Base-by-base conservation (phyloP, 1,140 invertebrate species). In the Drosophila elegans region DNA sequence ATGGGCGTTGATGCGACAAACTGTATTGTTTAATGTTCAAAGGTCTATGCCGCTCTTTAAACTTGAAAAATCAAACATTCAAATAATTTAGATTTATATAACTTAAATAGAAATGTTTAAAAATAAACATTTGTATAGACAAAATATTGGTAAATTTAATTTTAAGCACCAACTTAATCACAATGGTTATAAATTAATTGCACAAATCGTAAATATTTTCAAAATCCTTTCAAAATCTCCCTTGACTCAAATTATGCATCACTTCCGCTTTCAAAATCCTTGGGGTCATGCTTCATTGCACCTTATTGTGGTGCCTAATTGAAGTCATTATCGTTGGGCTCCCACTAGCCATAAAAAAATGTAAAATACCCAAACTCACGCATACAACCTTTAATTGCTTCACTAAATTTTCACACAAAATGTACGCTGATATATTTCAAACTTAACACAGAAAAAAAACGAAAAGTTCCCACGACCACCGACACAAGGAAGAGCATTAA, bases 401-500 rank as follows among this genome's bases (percentile, higher is more conserved):
- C 39, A 57, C 74, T 78, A 64, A 83, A 74, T 81, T 74, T 83
- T 39, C 80, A 61, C 45, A 57, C 68, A 72, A 72, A 72, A 34
- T 39, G 45, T 27, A 72, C 45, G 12, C 67, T 72, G 68, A 72
- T 71, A 60, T 72, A 72, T 73, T 72, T 45, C 45, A 72, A 73
- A 73, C 71, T 59, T 72, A 72, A 51, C 59, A 45, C 32, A 38
- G 27, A 68, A 71, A 71, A 59, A 67, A 32, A 60, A 54, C 45
- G 32, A 36, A 80, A 73, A 85, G 74, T 84, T 84, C 80, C 81
- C 80, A 84, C 80, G 80, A 79, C 64, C 80, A 71, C 63, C 78
- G 53, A 69, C 79, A 82, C 74, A 61, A 72, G 48, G 66, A 45
- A 59, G 44, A 60, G 59, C 57, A 74, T 69, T 60, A 38, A 77